phyloP scores from a whole-genome alignment of 2,113 vertebrate genomes.

The Condylura cristata region DNA sequence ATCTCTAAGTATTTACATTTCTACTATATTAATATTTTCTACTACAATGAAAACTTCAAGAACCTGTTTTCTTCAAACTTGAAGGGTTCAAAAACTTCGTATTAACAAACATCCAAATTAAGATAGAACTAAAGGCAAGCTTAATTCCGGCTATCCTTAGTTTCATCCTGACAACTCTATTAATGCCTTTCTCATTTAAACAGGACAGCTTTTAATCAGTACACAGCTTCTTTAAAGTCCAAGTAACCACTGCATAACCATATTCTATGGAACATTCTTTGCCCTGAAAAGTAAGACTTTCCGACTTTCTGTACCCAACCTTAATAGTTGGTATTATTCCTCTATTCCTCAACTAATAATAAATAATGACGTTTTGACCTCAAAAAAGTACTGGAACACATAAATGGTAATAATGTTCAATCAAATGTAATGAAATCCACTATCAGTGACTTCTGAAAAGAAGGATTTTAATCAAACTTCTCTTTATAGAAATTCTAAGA shows the following conservation, averaged over 20 bases:
- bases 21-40: background rate
- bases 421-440: constrained; percentile 13
- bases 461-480: background rate
- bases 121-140: background rate
- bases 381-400: background rate
- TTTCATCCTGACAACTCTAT: background rate
- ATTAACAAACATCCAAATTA: background rate
- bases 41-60: background rate
- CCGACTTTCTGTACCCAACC: background rate
- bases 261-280: background rate
- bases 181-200: background rate
- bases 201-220: background rate
- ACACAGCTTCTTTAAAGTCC: background rate
- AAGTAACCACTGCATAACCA: background rate
- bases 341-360: background rate
- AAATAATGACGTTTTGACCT: background rate
- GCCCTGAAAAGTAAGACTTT: background rate
- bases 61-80: background rate
- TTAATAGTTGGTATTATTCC: background rate
- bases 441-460: background rate
- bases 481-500: constrained; percentile 20
- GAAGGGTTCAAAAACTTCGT: background rate
- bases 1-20: background rate
- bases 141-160: background rate
- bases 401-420: background rate